Percentiles rank a stretch among this genome's conserved stretches.
Conservation (phyloP, 2,113 vertebrate species). For the Vulpes ferrilata region DNA sequence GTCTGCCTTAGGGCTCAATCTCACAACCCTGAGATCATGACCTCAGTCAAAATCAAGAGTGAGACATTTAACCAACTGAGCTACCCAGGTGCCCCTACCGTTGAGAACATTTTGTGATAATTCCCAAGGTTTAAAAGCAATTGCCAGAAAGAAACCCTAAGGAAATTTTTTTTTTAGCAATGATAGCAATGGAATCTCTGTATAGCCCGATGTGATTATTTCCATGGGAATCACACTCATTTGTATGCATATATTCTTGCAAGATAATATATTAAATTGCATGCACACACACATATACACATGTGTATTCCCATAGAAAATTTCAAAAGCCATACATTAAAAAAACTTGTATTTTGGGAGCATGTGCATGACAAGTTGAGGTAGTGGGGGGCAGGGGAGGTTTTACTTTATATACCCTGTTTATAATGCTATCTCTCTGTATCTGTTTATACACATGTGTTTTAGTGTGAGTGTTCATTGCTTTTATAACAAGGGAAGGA, state of each 20-base stretch:
- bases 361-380: not conserved
- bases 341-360: not conserved
- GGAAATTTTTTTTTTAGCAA: not conserved
- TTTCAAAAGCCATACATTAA: not conserved
- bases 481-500: not conserved
- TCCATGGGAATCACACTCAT: not conserved
- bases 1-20: not conserved
- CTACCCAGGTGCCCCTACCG: not conserved
- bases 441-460: not conserved
- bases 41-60: not conserved
- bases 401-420: not conserved
- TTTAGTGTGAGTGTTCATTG: not conserved
- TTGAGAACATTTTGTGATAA: not conserved
- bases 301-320: conserved; percentile 13
- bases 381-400: accelerated
- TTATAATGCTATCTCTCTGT: not conserved
- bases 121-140: conserved; percentile 22
- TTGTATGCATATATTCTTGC: conserved; percentile 6
- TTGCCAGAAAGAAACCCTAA: not conserved
- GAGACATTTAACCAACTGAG: not conserved
- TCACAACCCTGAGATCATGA: not conserved
- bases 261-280: not conserved
- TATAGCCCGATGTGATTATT: not conserved
- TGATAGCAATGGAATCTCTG: not conserved
- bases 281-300: not conserved